Evolutionary conservation across 2,113 vertebrate genomes (phyloP), one percentile per base, ranked within the genome.

Genomic region (Microtus richardsoni): DNA sequence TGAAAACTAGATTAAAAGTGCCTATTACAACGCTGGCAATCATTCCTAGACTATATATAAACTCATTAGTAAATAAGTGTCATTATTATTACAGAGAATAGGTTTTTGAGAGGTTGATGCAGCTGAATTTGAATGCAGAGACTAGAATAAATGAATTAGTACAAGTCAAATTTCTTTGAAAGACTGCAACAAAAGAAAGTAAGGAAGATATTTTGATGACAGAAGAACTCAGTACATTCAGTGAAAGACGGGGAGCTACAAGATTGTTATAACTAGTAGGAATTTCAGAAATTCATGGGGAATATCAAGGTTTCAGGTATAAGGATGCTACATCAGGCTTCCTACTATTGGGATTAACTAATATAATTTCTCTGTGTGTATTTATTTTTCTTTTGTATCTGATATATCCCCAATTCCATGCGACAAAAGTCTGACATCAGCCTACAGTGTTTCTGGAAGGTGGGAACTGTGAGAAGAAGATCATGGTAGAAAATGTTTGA

Each of bases 191-290:
- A 64, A 22, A 3, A 16, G 78, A 30, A 7, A n/a, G 5, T 52
- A 22, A 62, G 16, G 58, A 87, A 78, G 36, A 52, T 47, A n/a
- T 30, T 92, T 68, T 68, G 11, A 77, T 14, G 33, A 44, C 52
- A 14, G 16, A 17, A 26, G 17, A 28, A 41, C 10, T 17, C 49
- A 41, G 71, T 0, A 30, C 58, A 9, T 4, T 79, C 24, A 16
- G 60, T 13, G 78, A 47, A 78, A 2, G 7, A 2, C 1, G 11
- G 6, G 6, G 0, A 1, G 10, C 10, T 87, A 28, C 6, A 3
- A 66, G 52, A 68, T 28, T 7, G 36, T n/a, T 60, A 39, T 0
- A 70, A n/a, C 16, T 17, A 83, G 7, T 11, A 66, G 44, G 13
- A 64, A 90, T 62, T 87, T 66, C 24, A 26, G 58, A 62, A 89